A percentile compares a stretch with the other conserved stretches of the same genome.
phyloP scores from a whole-genome alignment of 92 coral and sea anemone species.

The Parazoanthus swiftii region DNA sequence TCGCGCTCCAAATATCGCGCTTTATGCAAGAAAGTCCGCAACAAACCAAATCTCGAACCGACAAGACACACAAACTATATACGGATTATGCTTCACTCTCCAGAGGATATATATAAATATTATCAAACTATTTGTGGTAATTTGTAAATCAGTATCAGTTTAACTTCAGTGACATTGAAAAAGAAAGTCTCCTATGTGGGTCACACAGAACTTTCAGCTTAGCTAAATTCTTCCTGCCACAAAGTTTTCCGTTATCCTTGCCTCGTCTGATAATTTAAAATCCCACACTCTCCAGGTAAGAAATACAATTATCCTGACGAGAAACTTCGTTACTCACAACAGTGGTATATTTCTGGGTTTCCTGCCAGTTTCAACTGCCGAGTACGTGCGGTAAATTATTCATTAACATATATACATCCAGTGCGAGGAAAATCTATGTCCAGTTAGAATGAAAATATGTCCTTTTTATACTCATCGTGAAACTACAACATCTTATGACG shows the following conservation, averaged over 20 bases:
- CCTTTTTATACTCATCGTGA: background rate
- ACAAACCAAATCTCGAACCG: too few species aligned
- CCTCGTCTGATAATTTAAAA: background rate
- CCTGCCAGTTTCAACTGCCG: constrained; percentile 18
- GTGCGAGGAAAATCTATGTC: background rate
- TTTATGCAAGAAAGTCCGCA: too few species aligned
- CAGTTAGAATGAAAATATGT: background rate
- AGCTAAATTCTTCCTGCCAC: background rate
- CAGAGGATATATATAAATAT: background rate
- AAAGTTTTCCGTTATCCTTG: background rate
- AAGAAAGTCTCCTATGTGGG: too few species aligned
- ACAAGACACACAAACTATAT: too few species aligned
- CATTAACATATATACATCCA: background rate
- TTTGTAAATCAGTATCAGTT: background rate
- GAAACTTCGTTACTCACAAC: background rate
- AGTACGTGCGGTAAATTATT: constrained; percentile 8
- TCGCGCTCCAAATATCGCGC: too few species aligned
- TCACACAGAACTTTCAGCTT: background rate
- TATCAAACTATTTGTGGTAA: too few species aligned
- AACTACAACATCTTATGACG: background rate
- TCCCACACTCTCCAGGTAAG: background rate
- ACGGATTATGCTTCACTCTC: background rate
- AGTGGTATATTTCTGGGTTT: background rate
- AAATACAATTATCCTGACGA: background rate
- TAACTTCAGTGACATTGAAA: background rate